Percentiles rank a stretch among this genome's conserved stretches.
Conservation (phyloP, 2,888 invertebrate species). For the Didymodactylos carnosus region DNA sequence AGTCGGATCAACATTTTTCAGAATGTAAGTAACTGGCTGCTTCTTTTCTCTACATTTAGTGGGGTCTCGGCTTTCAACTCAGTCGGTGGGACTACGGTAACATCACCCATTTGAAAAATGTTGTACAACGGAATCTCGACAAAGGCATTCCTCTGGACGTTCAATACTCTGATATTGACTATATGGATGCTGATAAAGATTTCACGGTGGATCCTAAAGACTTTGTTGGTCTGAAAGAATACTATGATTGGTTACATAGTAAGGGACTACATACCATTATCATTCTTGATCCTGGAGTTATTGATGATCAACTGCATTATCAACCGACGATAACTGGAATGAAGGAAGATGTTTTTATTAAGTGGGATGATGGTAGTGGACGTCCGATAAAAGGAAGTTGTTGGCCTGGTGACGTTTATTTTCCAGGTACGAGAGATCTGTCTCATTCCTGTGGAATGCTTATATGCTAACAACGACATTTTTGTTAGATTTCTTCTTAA, state of each 20-base stretch:
- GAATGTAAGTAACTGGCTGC: no score
- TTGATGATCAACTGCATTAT: slow-evolving; percentile 8
- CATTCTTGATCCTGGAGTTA: slow-evolving; percentile 19
- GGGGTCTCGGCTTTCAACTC: slow-evolving; percentile 68
- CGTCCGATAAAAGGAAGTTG: not conserved
- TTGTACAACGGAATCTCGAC: slow-evolving; percentile 23
- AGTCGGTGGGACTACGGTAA: slow-evolving; percentile 44
- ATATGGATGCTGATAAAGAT: slow-evolving; percentile 23
- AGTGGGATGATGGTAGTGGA: slow-evolving; percentile 4
- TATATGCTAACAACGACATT: not conserved
- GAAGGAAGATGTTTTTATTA: slow-evolving; percentile 10
- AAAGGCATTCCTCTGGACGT: slow-evolving; percentile 23
- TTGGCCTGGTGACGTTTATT: not conserved
- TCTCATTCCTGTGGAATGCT: slow-evolving; percentile 21
- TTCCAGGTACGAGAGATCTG: not conserved
- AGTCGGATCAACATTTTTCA: no score
- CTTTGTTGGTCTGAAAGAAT: slow-evolving; percentile 18
- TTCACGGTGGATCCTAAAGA: slow-evolving; percentile 25
- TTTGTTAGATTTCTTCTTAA: slow-evolving; percentile 20
- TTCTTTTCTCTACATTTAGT: slow-evolving; percentile 36
- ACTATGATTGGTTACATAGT: slow-evolving; percentile 18
- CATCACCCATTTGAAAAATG: slow-evolving; percentile 22
- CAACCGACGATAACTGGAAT: slow-evolving; percentile 4
- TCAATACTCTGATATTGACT: slow-evolving; percentile 25
- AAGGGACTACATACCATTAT: slow-evolving; percentile 25